phyloP scores from a whole-genome alignment of 2,113 vertebrate genomes.

The Passer domesticus region DNA sequence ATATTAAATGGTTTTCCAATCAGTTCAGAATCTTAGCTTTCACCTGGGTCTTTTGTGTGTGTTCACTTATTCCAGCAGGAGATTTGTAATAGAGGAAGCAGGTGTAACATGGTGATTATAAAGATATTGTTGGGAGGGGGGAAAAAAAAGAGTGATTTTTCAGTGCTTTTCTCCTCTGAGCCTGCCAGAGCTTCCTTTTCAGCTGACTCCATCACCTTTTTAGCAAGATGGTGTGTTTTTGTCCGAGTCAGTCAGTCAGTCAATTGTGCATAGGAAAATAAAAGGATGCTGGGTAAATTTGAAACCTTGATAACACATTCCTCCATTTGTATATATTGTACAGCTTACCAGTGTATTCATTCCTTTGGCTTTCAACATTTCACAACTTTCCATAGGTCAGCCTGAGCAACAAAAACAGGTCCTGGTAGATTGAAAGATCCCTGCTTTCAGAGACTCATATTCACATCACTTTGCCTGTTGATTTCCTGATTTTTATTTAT shows the following conservation, averaged over 20 bases:
- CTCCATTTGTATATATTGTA: slow-evolving; percentile 46
- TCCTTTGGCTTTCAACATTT: slow-evolving; percentile 72
- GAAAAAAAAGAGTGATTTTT: neutral
- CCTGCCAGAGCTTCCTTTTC: slow-evolving; percentile 42
- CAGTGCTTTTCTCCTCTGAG: slow-evolving; percentile 33
- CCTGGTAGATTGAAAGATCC: slow-evolving; percentile 50
- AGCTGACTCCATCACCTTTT: slow-evolving; percentile 22
- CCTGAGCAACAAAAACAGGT: slow-evolving; percentile 52
- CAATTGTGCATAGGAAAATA: neutral
- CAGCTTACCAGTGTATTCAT: slow-evolving; percentile 38
- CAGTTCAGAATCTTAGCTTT: slow-evolving; percentile 8
- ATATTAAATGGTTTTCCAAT: slow-evolving; percentile 46
- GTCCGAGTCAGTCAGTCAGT: neutral
- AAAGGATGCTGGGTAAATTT: slow-evolving; percentile 22
- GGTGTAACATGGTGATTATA: slow-evolving; percentile 67
- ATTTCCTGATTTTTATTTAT: slow-evolving; percentile 74
- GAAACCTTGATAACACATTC: slow-evolving; percentile 48
- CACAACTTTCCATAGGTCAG: slow-evolving; percentile 61
- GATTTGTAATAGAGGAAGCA: slow-evolving; percentile 74
- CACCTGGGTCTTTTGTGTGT: neutral
- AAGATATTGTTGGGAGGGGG: slow-evolving; percentile 1
- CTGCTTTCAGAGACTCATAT: slow-evolving; percentile 74
- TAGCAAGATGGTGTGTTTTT: slow-evolving; percentile 41
- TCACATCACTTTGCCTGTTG: slow-evolving; percentile 78
- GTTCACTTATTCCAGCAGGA: slow-evolving; percentile 68